Evolutionary conservation across 2,113 vertebrate species (phyloP).

Genomic region (Tachysurus fulvidraco): DNA sequence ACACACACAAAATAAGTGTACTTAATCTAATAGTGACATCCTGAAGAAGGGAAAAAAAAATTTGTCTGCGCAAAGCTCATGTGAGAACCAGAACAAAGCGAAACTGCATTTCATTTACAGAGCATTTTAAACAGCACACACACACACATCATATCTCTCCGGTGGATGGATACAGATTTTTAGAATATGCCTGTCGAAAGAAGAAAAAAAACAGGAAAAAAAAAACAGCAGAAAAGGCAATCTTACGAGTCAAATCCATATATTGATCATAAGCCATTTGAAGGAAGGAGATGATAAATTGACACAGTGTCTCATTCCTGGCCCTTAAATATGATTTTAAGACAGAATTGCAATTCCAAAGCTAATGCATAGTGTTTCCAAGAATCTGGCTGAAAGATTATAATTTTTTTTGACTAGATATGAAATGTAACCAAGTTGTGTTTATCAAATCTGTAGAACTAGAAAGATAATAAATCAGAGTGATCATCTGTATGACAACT

Average conservation of each 20-base stretch:
- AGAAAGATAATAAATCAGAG: background rate
- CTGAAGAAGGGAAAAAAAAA: background rate
- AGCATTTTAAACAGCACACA: constrained; percentile 6
- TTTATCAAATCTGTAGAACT: too few relatives aligned
- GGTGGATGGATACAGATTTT: background rate
- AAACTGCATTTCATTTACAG: background rate
- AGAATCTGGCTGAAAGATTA: background rate
- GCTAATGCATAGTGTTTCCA: background rate
- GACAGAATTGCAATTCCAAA: background rate
- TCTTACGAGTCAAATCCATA: background rate
- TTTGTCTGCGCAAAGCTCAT: background rate
- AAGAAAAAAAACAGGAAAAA: too few relatives aligned
- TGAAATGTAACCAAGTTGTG: background rate
- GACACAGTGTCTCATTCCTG: background rate
- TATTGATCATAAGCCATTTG: background rate
- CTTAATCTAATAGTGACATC: constrained; percentile 1
- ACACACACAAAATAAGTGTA: background rate
- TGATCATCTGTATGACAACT: constrained; percentile 1
- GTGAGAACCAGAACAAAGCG: background rate
- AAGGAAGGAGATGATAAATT: background rate
- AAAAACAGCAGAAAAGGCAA: too few relatives aligned
- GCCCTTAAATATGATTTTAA: background rate
- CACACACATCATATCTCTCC: background rate
- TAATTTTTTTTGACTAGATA: background rate
- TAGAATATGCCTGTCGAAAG: background rate